Evolutionary conservation across 1,140 invertebrate species (phyloP).

Genomic region (Danaus melanippus): DNA sequence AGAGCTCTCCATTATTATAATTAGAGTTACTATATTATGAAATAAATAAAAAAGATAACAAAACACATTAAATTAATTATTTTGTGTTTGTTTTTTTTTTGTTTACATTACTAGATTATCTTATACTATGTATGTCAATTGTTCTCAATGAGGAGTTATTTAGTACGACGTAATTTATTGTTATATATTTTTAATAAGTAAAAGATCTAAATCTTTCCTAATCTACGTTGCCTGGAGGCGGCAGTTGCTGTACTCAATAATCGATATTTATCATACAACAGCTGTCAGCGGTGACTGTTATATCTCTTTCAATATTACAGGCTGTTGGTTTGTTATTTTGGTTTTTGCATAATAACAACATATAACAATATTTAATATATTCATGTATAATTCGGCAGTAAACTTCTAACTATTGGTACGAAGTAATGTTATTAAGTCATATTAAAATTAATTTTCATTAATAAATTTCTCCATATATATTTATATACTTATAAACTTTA

Average conservation of each 20-base stretch:
- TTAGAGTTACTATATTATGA: too few relatives aligned
- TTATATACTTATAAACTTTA: too few relatives aligned
- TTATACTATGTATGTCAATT: conserved; percentile 2
- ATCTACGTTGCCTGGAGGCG: conserved; percentile 19
- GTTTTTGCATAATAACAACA: too few relatives aligned
- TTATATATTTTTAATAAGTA: not conserved
- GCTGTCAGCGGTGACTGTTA: conserved; percentile 23
- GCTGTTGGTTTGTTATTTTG: too few relatives aligned
- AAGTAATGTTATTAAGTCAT: too few relatives aligned
- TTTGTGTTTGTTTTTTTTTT: too few relatives aligned
- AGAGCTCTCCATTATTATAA: not conserved
- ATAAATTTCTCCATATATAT: too few relatives aligned
- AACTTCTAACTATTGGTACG: too few relatives aligned
- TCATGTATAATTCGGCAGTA: not conserved
- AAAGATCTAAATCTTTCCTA: conserved; percentile 8
- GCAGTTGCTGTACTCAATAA: conserved; percentile 23
- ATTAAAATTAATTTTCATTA: too few relatives aligned
- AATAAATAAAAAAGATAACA: too few relatives aligned
- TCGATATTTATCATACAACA: conserved; percentile 37
- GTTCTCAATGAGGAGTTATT: not conserved
- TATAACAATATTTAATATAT: not conserved
- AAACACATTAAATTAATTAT: too few relatives aligned
- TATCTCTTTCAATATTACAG: too few relatives aligned
- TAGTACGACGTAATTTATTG: not conserved
- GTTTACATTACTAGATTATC: not conserved